Conservation (phyloP, 2,113 vertebrate genomes). For the Myotis lucifugus region DNA sequence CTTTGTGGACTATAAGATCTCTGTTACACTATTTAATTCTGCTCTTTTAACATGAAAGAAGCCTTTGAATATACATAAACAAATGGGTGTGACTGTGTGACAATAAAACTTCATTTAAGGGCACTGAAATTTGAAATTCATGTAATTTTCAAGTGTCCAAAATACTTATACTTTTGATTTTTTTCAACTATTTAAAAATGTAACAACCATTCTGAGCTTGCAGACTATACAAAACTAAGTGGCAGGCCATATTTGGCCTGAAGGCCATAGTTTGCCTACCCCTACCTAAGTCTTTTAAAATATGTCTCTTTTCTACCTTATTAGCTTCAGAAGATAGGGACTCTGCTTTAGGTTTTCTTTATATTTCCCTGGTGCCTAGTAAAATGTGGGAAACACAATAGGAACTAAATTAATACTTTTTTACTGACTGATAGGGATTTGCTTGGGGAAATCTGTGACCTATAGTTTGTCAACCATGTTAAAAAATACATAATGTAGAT, state of each 20-base stretch:
- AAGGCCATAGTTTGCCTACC: not conserved
- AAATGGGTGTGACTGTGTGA: not conserved
- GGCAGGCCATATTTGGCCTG: not conserved
- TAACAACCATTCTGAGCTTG: not conserved
- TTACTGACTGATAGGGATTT: not conserved
- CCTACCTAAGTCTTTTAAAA: not conserved
- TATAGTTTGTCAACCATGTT: not conserved
- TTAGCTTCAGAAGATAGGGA: not conserved
- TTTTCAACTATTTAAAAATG: conserved; percentile 24
- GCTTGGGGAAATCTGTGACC: not conserved
- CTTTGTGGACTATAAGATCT: not conserved
- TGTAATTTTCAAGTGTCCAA: not conserved
- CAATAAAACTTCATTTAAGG: not conserved
- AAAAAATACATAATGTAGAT: not conserved
- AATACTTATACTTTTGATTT: not conserved
- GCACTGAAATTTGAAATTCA: not conserved
- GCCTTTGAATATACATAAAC: not conserved
- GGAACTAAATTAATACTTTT: not conserved
- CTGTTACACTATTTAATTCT: not conserved
- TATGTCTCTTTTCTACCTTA: not conserved
- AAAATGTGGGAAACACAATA: not conserved
- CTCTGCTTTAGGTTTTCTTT: not conserved
- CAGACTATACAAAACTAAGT: not conserved
- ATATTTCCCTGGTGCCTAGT: not conserved
- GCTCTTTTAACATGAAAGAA: not conserved